These are phyloP conservation scores for Heteromurus nitidus DNA, from an alignment of 2,888 invertebrate genomes.

Conservation along the genomic window DNA sequence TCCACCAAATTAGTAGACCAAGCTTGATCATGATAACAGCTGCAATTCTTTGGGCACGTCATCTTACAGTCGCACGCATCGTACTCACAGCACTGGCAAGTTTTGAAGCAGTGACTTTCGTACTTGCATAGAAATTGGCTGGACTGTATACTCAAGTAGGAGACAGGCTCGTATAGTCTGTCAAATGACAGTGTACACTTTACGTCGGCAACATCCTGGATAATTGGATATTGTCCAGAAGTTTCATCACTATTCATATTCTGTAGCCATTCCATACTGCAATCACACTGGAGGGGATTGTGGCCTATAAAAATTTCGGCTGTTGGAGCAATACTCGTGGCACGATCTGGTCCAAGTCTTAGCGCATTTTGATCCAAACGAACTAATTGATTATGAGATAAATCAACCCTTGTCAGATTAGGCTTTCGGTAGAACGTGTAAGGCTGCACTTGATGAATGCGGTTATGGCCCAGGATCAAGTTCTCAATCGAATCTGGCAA, in stretches of 20 bases:
- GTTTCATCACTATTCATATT: conserved; percentile 84
- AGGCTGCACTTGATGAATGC: conserved; percentile 88
- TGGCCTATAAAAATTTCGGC: conserved; percentile 90
- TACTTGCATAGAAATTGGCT: conserved; percentile 91
- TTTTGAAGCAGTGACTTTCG: conserved; percentile 88
- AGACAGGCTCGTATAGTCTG: conserved; percentile 84
- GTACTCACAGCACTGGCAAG: conserved; percentile 93
- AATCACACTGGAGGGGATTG: conserved; percentile 91
- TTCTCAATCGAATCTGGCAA: conserved; percentile 89
- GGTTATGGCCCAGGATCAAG: conserved; percentile 86
- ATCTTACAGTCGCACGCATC: conserved; percentile 95
- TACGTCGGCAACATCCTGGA: conserved; percentile 89
- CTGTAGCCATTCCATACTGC: conserved; percentile 93
- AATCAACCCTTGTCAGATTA: conserved; percentile 87
- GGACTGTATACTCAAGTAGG: conserved; percentile 85
- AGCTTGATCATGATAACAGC: conserved; percentile 91
- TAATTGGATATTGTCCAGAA: conserved; percentile 86
- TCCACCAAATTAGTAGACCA: conserved; percentile 92
- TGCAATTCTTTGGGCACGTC: conserved; percentile 91
- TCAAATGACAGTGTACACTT: conserved; percentile 88
- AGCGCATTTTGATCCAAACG: conserved; percentile 75
- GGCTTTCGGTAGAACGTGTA: conserved; percentile 92
- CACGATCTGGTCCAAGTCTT: conserved; percentile 74
- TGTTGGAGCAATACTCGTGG: conserved; percentile 50
- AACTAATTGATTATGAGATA: conserved; percentile 87